These are phyloP conservation scores for Thomomys bottae DNA, from an alignment of 2,113 vertebrate genomes.

Conservation along the genomic window DNA sequence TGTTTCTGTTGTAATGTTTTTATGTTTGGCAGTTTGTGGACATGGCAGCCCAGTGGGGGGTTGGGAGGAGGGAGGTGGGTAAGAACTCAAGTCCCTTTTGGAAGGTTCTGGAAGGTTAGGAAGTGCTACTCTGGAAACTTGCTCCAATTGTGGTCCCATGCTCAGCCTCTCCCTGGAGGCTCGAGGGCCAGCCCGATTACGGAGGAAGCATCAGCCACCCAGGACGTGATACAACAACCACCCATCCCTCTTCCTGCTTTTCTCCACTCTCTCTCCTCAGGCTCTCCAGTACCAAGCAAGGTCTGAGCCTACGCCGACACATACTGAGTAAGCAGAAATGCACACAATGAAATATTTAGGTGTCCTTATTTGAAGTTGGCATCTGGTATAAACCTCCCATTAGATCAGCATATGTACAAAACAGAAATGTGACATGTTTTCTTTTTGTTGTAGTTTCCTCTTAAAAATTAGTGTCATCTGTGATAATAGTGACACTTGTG, in stretches of 20 bases:
- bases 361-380: constrained; percentile 71
- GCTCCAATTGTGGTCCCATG: not conserved
- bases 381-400: constrained; percentile 74
- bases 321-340: constrained; percentile 9
- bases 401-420: constrained; percentile 74
- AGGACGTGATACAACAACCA: not conserved
- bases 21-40: not conserved
- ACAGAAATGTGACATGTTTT: constrained; percentile 76
- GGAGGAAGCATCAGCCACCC: not conserved
- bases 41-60: too few relatives aligned
- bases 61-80: not conserved
- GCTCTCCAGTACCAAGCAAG: not conserved
- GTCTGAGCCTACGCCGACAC: not conserved
- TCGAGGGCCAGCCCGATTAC: not conserved
- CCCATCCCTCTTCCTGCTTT: not conserved
- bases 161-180: not conserved
- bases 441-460: constrained; percentile 43
- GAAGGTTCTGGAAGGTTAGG: not conserved
- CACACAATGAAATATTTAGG: constrained; percentile 76
- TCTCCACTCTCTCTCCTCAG: not conserved
- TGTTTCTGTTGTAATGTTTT: not conserved
- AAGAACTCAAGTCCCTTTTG: not conserved
- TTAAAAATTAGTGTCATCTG: constrained; percentile 79
- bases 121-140: not conserved
- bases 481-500: constrained; percentile 73